A percentile compares a stretch with the other conserved stretches of the same genome.
Conservation (phyloP, 30 jellyfish, hydroid and myxozoan genomes). For the Hydra vulgaris region DNA sequence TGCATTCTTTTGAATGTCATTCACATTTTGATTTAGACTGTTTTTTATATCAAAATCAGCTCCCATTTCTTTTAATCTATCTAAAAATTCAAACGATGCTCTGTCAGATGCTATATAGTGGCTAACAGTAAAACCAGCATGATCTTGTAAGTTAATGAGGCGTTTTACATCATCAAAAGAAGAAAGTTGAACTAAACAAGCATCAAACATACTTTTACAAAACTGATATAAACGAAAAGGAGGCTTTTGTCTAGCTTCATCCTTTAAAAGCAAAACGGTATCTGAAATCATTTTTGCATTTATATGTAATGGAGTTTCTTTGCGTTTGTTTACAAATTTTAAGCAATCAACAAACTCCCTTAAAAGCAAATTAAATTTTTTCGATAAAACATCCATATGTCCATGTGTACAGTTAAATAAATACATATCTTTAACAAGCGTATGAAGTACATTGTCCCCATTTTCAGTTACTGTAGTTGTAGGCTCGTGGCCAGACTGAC, state of each 20-base stretch:
- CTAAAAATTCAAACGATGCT: conserved; percentile 5
- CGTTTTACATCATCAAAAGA: not conserved
- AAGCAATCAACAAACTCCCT: conserved; percentile 10
- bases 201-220: conserved; percentile 7
- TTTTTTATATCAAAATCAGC: conserved; percentile 6
- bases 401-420: conserved; percentile 26
- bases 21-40: not conserved
- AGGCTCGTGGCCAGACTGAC: conserved; percentile 23
- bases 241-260: not conserved
- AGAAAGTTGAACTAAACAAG: conserved; percentile 4
- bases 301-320: conserved; percentile 18
- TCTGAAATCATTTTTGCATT: conserved; percentile 1
- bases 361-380: conserved; percentile 13
- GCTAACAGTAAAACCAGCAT: conserved; percentile 2
- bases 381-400: conserved; percentile 21
- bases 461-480: conserved; percentile 4
- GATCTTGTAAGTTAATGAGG: conserved; percentile 10
- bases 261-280: not conserved
- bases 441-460: conserved; percentile 28
- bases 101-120: conserved; percentile 22
- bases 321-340: not conserved
- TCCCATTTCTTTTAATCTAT: conserved; percentile 5
- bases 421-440: conserved; percentile 15
- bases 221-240: conserved; percentile 30
- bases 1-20: conserved; percentile 4